These are phyloP conservation scores for Cetoscarus ocellatus DNA, from an alignment of 2,797 vertebrate species.

Conservation along the genomic window DNA sequence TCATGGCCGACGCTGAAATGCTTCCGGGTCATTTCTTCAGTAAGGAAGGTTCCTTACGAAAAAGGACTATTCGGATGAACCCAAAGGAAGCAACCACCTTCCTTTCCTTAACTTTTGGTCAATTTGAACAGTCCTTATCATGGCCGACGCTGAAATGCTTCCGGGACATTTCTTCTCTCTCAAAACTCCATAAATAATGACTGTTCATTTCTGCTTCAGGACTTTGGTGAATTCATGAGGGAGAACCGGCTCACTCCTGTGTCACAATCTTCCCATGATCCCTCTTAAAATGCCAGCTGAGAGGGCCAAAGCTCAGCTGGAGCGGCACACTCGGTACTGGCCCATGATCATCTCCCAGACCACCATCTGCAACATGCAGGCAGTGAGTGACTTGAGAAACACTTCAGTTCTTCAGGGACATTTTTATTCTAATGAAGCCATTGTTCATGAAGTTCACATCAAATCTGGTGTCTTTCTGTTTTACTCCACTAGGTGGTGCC, in stretches of 20 bases:
- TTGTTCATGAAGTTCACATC: neutral
- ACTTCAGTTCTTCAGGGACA: neutral
- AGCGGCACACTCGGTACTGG: slow-evolving; percentile 98
- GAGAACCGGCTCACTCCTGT: slow-evolving; percentile 97
- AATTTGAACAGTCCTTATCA: too few relatives aligned
- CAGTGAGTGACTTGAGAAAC: slow-evolving; percentile 83
- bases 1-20: too few relatives aligned
- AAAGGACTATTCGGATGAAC: too few relatives aligned
- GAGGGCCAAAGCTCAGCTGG: slow-evolving; percentile 94
- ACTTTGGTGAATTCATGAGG: slow-evolving; percentile 99
- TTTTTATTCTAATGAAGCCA: neutral
- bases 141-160: too few relatives aligned
- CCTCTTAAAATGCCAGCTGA: slow-evolving; percentile 90
- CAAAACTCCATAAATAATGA: neutral
- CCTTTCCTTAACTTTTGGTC: too few relatives aligned
- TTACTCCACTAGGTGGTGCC: slow-evolving; percentile 91
- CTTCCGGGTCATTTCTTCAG: too few relatives aligned
- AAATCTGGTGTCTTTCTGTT: slow-evolving; percentile 5
- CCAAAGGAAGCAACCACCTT: too few relatives aligned
- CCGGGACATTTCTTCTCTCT: too few relatives aligned
- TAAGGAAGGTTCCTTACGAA: too few relatives aligned
- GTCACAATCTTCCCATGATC: slow-evolving; percentile 88
- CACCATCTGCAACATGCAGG: slow-evolving; percentile 99
- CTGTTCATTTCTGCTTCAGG: slow-evolving; percentile 78
- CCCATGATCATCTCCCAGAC: slow-evolving; percentile 99